phyloP scores from a whole-genome alignment of 2,797 vertebrate species.

The Siniperca undulata region DNA sequence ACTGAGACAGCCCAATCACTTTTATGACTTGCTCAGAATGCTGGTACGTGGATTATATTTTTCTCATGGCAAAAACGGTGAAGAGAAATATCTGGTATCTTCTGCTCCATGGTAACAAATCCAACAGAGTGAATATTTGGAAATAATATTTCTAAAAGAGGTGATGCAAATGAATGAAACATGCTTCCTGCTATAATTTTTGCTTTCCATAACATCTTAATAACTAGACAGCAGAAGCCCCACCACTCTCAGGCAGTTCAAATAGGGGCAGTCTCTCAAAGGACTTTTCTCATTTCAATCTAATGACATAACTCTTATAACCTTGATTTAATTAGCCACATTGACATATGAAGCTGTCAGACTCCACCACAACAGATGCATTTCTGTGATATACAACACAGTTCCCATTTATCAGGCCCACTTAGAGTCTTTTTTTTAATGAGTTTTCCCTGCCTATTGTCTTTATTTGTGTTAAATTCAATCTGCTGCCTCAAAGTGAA shows the following conservation, averaged over 20 bases:
- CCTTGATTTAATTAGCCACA: constrained; percentile 63
- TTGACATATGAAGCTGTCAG: constrained; percentile 65
- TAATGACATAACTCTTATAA: constrained; percentile 48
- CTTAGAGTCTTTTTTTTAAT: constrained; percentile 67
- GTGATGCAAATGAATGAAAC: constrained; percentile 21
- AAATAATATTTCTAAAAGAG: constrained; percentile 8
- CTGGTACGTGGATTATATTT: constrained; percentile 42
- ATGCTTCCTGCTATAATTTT: constrained; percentile 16
- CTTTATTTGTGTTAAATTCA: constrained; percentile 74
- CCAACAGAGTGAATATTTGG: constrained; percentile 10
- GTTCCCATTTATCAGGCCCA: constrained; percentile 63
- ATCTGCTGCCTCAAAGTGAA: constrained; percentile 72
- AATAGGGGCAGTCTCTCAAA: constrained; percentile 41
- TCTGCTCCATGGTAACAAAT: constrained; percentile 12
- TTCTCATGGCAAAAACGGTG: constrained; percentile 50
- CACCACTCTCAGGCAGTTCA: constrained; percentile 14
- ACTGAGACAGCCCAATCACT: constrained; percentile 54
- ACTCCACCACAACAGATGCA: constrained; percentile 53
- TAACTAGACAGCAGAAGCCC: constrained; percentile 6
- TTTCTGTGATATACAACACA: constrained; percentile 41
- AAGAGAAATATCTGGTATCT: constrained; percentile 8
- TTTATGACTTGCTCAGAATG: constrained; percentile 56
- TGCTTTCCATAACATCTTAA: constrained; percentile 33
- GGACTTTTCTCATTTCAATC: constrained; percentile 46
- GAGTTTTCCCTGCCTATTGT: constrained; percentile 69